Evolutionary conservation across 1,140 invertebrate genomes (phyloP).

Genomic region (Drosophila quadrilineata): DNA sequence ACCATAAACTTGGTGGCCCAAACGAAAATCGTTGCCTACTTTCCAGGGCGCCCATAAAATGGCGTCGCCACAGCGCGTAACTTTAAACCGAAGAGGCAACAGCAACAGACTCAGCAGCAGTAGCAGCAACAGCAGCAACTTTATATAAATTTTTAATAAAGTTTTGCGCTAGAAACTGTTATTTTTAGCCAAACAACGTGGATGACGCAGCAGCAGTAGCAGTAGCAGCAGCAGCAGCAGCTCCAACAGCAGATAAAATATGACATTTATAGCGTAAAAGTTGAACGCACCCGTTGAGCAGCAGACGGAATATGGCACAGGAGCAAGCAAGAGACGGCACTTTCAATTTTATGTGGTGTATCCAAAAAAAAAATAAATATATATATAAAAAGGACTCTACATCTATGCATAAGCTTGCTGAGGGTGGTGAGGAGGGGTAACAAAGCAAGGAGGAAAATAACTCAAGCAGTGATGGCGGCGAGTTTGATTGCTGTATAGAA

Average conservation of each 20-base stretch:
- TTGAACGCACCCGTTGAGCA: conserved; percentile 67
- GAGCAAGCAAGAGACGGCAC: conserved; percentile 32
- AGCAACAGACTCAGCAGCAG: not conserved
- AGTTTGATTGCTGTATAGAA: conserved; percentile 52
- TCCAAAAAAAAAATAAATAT: too few species aligned
- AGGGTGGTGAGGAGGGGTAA: not conserved
- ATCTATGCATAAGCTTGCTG: conserved; percentile 30
- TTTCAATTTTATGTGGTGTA: conserved; percentile 62
- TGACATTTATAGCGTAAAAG: conserved; percentile 75
- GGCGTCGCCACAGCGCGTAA: conserved; percentile 34
- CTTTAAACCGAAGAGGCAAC: conserved; percentile 49
- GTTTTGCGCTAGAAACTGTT: conserved; percentile 66
- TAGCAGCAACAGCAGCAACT: conserved; percentile 16
- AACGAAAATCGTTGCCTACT: conserved; percentile 25
- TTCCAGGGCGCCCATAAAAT: conserved; percentile 26
- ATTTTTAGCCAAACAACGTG: conserved; percentile 56
- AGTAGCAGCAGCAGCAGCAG: not conserved
- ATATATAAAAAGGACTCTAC: too few species aligned
- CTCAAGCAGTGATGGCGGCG: conserved; percentile 23
- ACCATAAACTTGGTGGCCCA: conserved; percentile 1
- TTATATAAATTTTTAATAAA: conserved; percentile 75
- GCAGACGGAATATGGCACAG: conserved; percentile 7
- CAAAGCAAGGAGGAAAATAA: not conserved
- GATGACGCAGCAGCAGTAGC: not conserved
- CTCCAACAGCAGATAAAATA: conserved; percentile 56